phyloP scores from a whole-genome alignment of 2,888 invertebrate genomes.

The Acleris literana region DNA sequence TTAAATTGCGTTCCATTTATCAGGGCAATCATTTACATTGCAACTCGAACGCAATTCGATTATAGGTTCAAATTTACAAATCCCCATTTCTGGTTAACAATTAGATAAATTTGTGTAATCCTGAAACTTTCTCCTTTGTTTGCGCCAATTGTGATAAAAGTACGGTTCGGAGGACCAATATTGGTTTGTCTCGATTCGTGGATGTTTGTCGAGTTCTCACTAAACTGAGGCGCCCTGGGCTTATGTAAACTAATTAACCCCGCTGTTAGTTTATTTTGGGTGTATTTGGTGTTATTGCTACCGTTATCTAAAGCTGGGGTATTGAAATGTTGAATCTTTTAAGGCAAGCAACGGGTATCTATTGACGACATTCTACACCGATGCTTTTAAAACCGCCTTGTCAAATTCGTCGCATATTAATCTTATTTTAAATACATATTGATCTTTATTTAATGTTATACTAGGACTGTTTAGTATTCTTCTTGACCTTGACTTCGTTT shows the following conservation, averaged over 20 bases:
- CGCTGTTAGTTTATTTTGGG: conserved; percentile 5
- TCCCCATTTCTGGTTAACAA: conserved; percentile 2
- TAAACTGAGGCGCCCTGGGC: neutral
- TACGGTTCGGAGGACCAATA: conserved; percentile 23
- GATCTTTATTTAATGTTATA: too few relatives aligned
- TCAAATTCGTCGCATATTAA: too few relatives aligned
- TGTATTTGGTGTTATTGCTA: conserved; percentile 3
- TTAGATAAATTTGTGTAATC: conserved; percentile 14
- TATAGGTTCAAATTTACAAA: neutral
- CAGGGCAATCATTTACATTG: too few relatives aligned
- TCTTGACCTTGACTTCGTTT: too few relatives aligned
- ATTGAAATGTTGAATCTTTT: conserved; percentile 2
- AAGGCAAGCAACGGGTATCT: too few relatives aligned
- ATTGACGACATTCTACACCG: too few relatives aligned
- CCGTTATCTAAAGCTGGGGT: neutral
- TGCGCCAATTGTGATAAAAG: conserved; percentile 15
- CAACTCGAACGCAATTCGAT: neutral
- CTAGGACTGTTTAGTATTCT: too few relatives aligned
- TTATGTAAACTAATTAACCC: conserved; percentile 7
- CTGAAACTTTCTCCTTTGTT: conserved; percentile 23
- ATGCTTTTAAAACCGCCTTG: too few relatives aligned
- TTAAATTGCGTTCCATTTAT: too few relatives aligned
- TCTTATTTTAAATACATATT: too few relatives aligned
- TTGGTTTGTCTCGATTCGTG: conserved; percentile 23
- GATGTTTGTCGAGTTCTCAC: conserved; percentile 5